Conservation (phyloP, 2,888 invertebrate genomes). For the Sialis lutaria region DNA sequence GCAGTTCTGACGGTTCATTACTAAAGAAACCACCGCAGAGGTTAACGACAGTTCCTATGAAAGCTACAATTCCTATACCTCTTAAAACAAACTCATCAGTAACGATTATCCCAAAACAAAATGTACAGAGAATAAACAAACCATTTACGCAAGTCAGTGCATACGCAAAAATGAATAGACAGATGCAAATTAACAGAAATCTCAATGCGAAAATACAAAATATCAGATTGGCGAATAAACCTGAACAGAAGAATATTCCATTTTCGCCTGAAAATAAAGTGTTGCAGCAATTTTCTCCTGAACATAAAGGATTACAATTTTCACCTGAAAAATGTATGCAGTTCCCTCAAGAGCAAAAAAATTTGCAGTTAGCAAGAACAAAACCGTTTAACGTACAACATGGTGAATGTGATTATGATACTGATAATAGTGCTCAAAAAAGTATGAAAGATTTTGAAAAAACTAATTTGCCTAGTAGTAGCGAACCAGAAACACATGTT, state of each 20-base stretch:
- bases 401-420: slow-evolving; percentile 8
- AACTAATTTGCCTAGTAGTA: neutral
- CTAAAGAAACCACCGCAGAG: slow-evolving; percentile 4
- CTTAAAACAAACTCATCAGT: slow-evolving; percentile 42
- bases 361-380: slow-evolving; percentile 7
- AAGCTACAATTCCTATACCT: slow-evolving; percentile 16
- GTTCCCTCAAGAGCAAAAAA: neutral
- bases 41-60: neutral
- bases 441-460: neutral
- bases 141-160: slow-evolving; percentile 14
- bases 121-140: slow-evolving; percentile 21
- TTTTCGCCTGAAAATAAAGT: slow-evolving; percentile 9
- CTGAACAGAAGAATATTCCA: slow-evolving; percentile 18
- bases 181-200: slow-evolving; percentile 5
- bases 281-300: too few species aligned
- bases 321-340: too few species aligned
- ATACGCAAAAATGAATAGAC: slow-evolving; percentile 8
- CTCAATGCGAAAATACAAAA: slow-evolving; percentile 8
- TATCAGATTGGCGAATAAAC: slow-evolving; percentile 15
- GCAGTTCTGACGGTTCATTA: slow-evolving; percentile 3
- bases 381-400: slow-evolving; percentile 7
- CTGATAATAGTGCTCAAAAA: neutral
- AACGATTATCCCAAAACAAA: slow-evolving; percentile 30
- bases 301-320: too few species aligned
- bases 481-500: slow-evolving; percentile 10